These are phyloP conservation scores for Selene dorsalis DNA, from an alignment of 2,797 vertebrate genomes.

Conservation along the genomic window DNA sequence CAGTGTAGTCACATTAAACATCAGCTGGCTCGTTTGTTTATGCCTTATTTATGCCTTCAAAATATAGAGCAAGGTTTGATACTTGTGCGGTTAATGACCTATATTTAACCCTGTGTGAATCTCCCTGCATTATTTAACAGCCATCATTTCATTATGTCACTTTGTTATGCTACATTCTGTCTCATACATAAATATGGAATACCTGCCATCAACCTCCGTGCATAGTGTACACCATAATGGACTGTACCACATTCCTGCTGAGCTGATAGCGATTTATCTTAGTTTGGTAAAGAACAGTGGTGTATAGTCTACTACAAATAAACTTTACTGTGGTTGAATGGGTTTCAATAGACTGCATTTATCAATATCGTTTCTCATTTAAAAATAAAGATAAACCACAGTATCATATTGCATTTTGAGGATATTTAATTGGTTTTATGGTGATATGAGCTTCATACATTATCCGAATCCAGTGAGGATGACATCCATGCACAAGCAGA, in stretches of 20 bases:
- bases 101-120: conserved; percentile 66
- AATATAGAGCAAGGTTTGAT: conserved; percentile 56
- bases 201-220: conserved; percentile 9
- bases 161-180: conserved; percentile 48
- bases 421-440: background rate
- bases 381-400: background rate
- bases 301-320: conserved; percentile 13
- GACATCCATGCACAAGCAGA: background rate
- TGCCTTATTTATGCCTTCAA: conserved; percentile 71
- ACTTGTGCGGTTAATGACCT: conserved; percentile 69
- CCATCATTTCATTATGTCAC: conserved; percentile 50
- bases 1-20: conserved; percentile 68
- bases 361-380: conserved; percentile 1
- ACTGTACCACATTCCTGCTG: conserved; percentile 4
- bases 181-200: conserved; percentile 28
- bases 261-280: conserved; percentile 33
- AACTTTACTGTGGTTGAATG: conserved; percentile 3
- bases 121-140: conserved; percentile 58
- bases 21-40: conserved; percentile 69
- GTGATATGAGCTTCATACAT: background rate
- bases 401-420: background rate
- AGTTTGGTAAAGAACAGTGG: background rate
- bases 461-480: background rate
- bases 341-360: conserved; percentile 2
- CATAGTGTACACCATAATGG: conserved; percentile 17